Evolutionary conservation across 2,888 invertebrate species (phyloP).

Genomic region (Lithodes maja): DNA sequence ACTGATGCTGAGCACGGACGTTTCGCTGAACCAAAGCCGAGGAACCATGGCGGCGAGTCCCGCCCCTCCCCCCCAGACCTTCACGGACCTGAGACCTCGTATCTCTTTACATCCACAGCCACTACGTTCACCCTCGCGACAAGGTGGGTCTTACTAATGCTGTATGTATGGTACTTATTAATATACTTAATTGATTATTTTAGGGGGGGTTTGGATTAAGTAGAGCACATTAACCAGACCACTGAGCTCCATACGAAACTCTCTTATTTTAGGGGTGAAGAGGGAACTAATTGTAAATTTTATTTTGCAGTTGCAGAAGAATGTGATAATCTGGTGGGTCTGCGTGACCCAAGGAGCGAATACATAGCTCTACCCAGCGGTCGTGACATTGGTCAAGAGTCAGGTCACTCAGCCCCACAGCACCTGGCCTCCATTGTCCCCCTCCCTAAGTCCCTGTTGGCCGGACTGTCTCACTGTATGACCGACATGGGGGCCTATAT

Average conservation of each 20-base stretch:
- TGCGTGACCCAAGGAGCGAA: slow-evolving; percentile 58
- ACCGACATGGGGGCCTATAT: slow-evolving; percentile 75
- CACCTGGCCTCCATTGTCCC: slow-evolving; percentile 49
- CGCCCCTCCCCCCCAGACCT: slow-evolving; percentile 5
- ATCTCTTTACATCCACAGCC: slow-evolving; percentile 15
- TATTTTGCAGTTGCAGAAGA: background rate
- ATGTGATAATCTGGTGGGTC: background rate
- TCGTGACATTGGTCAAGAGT: slow-evolving; percentile 19
- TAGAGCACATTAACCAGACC: too few relatives aligned
- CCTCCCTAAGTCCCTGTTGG: slow-evolving; percentile 40
- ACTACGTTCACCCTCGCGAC: background rate
- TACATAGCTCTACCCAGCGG: slow-evolving; percentile 58
- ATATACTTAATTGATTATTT: background rate
- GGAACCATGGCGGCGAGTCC: slow-evolving; percentile 23
- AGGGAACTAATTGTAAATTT: background rate
- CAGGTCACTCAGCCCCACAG: slow-evolving; percentile 50
- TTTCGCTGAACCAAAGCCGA: slow-evolving; percentile 23
- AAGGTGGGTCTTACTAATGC: background rate
- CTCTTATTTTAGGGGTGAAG: background rate
- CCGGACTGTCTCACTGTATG: slow-evolving; percentile 68
- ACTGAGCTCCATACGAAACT: too few relatives aligned
- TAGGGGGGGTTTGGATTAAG: background rate
- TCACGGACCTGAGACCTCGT: background rate
- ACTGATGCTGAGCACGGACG: slow-evolving; percentile 22
- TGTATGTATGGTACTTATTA: too few relatives aligned